Percentiles rank a stretch among this genome's conserved stretches.
phyloP scores from a whole-genome alignment of 2,797 vertebrate genomes.

The Schizopygopsis pylzovi region DNA sequence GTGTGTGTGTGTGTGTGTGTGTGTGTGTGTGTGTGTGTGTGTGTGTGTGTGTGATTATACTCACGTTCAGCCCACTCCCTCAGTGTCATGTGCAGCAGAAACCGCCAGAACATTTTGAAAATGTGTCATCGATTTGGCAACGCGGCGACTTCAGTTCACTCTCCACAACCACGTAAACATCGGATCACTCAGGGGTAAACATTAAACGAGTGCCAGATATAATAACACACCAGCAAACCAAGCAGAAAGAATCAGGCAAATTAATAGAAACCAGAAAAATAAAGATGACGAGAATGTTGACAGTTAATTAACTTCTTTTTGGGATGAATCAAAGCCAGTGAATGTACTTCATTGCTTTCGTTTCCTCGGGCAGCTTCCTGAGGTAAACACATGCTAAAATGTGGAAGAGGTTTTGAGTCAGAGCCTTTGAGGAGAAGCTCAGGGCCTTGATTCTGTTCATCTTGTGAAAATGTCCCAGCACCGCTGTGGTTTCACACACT shows the following conservation, averaged over 20 bases:
- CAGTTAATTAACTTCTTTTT: constrained; percentile 62
- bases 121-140: constrained; percentile 58
- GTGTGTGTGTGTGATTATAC: constrained; percentile 41
- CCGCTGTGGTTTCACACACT: constrained; percentile 46
- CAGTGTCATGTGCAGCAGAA: constrained; percentile 55
- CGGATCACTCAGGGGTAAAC: constrained; percentile 60
- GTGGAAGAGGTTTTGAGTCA: constrained; percentile 11
- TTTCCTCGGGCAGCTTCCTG: constrained; percentile 54
- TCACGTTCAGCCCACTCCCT: constrained; percentile 52
- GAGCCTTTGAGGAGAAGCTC: constrained; percentile 25
- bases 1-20: constrained; percentile 10
- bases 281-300: constrained; percentile 53
- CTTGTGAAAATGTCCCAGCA: constrained; percentile 41
- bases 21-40: constrained; percentile 31
- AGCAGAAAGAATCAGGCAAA: constrained; percentile 44
- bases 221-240: constrained; percentile 54
- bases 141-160: constrained; percentile 54
- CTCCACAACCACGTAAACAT: constrained; percentile 56
- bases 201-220: constrained; percentile 60
- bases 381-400: constrained; percentile 50
- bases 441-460: constrained; percentile 39
- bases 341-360: constrained; percentile 55
- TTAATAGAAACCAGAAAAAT: constrained; percentile 52
- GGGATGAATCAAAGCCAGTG: constrained; percentile 61
- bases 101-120: constrained; percentile 59